Percentiles rank a stretch among this genome's conserved stretches.
Evolutionary conservation across 1,140 invertebrate genomes (phyloP).

Genomic region (Macrocentrus cingulum): DNA sequence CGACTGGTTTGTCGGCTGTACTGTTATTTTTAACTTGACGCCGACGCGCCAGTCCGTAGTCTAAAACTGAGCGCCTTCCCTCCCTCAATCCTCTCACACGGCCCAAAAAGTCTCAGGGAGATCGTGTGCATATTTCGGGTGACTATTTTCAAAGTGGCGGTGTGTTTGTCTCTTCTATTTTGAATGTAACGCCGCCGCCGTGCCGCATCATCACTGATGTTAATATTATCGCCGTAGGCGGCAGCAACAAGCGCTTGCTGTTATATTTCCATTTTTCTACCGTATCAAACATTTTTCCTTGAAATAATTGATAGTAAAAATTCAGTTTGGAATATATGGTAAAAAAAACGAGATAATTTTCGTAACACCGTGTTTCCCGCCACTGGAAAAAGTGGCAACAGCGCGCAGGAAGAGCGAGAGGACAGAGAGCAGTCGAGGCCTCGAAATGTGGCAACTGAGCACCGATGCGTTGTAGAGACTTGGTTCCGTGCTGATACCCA

Average conservation of each 20-base stretch:
- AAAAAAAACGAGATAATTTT: slow-evolving; percentile 41
- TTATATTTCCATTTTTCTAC: too few species aligned
- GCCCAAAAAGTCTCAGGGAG: slow-evolving; percentile 8
- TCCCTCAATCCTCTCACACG: slow-evolving; percentile 32
- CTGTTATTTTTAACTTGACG: slow-evolving; percentile 60
- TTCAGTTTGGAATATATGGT: slow-evolving; percentile 23
- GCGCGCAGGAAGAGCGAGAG: slow-evolving; percentile 32
- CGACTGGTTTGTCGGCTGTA: slow-evolving; percentile 45
- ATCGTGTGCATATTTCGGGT: slow-evolving; percentile 42
- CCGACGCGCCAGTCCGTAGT: slow-evolving; percentile 54
- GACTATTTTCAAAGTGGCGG: slow-evolving; percentile 47
- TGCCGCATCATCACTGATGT: slow-evolving; percentile 14
- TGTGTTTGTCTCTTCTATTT: slow-evolving; percentile 40
- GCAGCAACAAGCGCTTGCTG: too few species aligned
- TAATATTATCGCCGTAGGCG: slow-evolving; percentile 10
- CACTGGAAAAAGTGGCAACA: slow-evolving; percentile 45
- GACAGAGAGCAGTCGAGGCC: slow-evolving; percentile 35
- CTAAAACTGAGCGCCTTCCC: slow-evolving; percentile 53
- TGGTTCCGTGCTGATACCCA: slow-evolving; percentile 61
- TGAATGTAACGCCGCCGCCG: slow-evolving; percentile 33
- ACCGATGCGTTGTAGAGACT: slow-evolving; percentile 53
- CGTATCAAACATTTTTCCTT: too few species aligned
- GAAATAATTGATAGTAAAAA: too few species aligned
- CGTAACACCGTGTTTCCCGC: slow-evolving; percentile 58
- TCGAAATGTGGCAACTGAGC: slow-evolving; percentile 56